These are phyloP conservation scores for Petrocephalus microphthalmus DNA, from an alignment of 2,113 vertebrate genomes.

Conservation along the genomic window DNA sequence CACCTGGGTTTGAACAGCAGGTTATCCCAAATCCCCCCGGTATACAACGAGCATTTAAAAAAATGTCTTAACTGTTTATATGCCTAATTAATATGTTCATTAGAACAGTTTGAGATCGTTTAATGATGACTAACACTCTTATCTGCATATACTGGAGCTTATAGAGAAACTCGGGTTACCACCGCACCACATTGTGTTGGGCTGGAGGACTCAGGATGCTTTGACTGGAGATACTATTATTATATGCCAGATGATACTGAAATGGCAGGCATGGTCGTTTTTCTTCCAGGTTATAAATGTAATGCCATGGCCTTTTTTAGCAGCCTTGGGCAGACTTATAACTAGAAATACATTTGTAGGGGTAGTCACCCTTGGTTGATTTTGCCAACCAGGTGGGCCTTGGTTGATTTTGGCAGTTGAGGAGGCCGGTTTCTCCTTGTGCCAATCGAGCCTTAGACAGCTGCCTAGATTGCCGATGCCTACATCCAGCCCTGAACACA, in stretches of 20 bases:
- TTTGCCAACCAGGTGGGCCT: background rate
- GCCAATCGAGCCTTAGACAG: background rate
- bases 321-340: background rate
- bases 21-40: too few relatives aligned
- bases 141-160: background rate
- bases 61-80: too few relatives aligned
- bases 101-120: too few relatives aligned
- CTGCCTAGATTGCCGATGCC: background rate
- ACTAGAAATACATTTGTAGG: background rate
- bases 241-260: background rate
- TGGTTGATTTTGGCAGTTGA: background rate
- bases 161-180: background rate
- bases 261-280: background rate
- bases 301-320: background rate
- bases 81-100: too few relatives aligned
- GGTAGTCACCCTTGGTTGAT: background rate
- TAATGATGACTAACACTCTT: background rate
- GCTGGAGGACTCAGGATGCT: background rate
- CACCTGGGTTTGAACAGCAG: too few relatives aligned
- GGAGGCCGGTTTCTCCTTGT: background rate
- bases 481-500: background rate
- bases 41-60: too few relatives aligned
- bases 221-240: background rate
- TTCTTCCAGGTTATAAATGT: background rate
- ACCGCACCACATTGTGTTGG: background rate